Evolutionary conservation across 2,113 vertebrate species (phyloP).

Genomic region (Apodemus speciosus): DNA sequence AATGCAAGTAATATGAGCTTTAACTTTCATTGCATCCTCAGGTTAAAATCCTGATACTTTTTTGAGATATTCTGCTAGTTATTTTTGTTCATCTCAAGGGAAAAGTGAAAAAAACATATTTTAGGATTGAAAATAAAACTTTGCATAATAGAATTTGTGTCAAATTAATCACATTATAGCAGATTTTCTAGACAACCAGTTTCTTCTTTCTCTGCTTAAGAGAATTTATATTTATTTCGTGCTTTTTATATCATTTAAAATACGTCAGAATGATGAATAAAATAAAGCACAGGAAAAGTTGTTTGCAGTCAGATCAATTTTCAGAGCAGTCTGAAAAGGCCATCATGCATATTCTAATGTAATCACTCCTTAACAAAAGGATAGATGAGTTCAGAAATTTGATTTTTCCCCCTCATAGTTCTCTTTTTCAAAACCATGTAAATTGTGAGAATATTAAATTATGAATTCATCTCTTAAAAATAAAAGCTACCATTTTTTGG

Average conservation of each 20-base stretch:
- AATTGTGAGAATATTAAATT: constrained; percentile 55
- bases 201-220: not conserved
- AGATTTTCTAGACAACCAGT: not conserved
- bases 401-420: constrained; percentile 43
- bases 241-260: constrained; percentile 47
- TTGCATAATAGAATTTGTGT: not conserved
- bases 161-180: constrained; percentile 8
- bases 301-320: constrained; percentile 56
- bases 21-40: not conserved
- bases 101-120: not conserved
- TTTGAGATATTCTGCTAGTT: not conserved
- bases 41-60: not conserved
- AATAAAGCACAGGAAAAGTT: constrained; percentile 49
- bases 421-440: constrained; percentile 49
- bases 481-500: not conserved
- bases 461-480: constrained; percentile 67
- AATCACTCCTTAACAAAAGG: constrained; percentile 19
- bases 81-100: not conserved
- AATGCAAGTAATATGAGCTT: not conserved
- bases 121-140: not conserved
- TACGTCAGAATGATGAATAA: not conserved
- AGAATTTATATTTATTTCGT: not conserved
- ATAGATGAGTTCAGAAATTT: constrained; percentile 56
- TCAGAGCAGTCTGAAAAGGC: constrained; percentile 58
- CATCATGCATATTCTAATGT: constrained; percentile 42